Conservation (phyloP, 1,140 invertebrate genomes). For the Zaprionus camerounensis region DNA sequence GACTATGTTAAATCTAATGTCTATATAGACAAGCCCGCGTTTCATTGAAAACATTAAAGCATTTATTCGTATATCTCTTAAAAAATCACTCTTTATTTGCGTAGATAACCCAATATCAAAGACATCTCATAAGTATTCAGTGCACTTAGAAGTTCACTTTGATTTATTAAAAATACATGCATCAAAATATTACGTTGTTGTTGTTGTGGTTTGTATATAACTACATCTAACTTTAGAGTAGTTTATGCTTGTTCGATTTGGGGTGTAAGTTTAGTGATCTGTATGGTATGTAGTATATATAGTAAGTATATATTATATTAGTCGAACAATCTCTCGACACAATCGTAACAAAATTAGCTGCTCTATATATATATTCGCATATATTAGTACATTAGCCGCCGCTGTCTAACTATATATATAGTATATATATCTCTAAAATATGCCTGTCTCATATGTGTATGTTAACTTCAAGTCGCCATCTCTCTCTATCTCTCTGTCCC, state of each 20-base stretch:
- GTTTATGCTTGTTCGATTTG: slow-evolving; percentile 42
- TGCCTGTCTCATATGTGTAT: slow-evolving; percentile 46
- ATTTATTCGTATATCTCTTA: no score
- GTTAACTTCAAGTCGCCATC: slow-evolving; percentile 61
- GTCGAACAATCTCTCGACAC: slow-evolving; percentile 13
- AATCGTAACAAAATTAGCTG: slow-evolving; percentile 23
- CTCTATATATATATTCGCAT: not conserved
- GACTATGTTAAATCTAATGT: no score
- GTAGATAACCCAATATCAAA: not conserved
- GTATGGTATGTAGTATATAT: slow-evolving; percentile 12
- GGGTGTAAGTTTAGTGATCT: slow-evolving; percentile 14
- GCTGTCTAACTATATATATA: slow-evolving; percentile 29
- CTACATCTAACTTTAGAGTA: slow-evolving; percentile 21
- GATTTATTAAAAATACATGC: slow-evolving; percentile 76
- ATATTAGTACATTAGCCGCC: slow-evolving; percentile 6
- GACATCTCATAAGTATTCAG: slow-evolving; percentile 10
- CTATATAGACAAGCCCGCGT: no score
- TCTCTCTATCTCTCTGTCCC: not conserved
- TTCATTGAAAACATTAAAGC: no score
- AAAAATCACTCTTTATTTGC: no score
- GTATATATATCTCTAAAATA: slow-evolving; percentile 53
- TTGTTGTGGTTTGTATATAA: slow-evolving; percentile 8
- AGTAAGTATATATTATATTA: slow-evolving; percentile 2
- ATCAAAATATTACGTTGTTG: slow-evolving; percentile 68
- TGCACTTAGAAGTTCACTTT: slow-evolving; percentile 51